Evolutionary conservation across 2,797 vertebrate genomes (phyloP).

Genomic region (Anguilla obscura): DNA sequence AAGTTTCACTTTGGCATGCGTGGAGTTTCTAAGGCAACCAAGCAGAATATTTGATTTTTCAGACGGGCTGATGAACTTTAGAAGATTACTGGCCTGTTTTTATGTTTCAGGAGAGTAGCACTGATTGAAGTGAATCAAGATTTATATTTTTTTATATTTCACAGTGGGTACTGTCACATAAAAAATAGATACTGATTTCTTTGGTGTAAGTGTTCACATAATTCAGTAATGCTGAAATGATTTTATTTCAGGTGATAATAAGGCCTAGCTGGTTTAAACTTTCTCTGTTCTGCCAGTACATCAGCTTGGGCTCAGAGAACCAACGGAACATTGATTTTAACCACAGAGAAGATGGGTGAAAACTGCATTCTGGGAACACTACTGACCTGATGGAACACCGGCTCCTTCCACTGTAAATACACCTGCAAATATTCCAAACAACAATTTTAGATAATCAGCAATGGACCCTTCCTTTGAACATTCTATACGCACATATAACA

Average conservation of each 20-base stretch:
- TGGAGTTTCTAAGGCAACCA: conserved; percentile 6
- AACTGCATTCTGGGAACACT: not conserved
- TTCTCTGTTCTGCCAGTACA: not conserved
- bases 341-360: not conserved
- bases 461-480: not conserved
- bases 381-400: conserved; percentile 95
- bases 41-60: conserved; percentile 27
- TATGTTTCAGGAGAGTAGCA: not conserved
- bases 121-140: not conserved
- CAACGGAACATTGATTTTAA: not conserved
- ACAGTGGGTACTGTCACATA: not conserved
- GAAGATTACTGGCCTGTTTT: not conserved
- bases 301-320: not conserved
- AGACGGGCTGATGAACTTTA: not conserved
- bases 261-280: not conserved
- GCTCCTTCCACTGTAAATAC: conserved; percentile 94
- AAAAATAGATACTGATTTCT: not conserved
- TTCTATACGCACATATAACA: not conserved
- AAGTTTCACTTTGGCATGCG: not conserved
- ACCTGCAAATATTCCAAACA: conserved; percentile 72
- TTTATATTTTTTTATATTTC: not conserved
- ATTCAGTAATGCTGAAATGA: not conserved
- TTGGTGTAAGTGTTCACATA: not conserved
- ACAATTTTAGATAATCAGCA: conserved; percentile 29
- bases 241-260: not conserved